A percentile compares a stretch with the other conserved stretches of the same genome.
phyloP scores from a whole-genome alignment of 2,113 vertebrate genomes.

The Lates calcarifer region DNA sequence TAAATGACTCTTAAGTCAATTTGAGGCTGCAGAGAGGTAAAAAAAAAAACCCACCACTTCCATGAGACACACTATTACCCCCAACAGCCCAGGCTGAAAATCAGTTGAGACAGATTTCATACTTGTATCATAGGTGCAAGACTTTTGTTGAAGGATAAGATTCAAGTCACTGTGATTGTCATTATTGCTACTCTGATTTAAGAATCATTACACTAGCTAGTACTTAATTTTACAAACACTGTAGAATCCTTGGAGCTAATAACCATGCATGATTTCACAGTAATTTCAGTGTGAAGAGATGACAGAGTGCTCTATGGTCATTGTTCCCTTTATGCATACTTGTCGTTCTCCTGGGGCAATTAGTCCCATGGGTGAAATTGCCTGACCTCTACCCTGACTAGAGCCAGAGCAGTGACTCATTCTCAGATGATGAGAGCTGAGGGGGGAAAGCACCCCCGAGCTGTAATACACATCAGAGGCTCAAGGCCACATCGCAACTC shows the following conservation, averaged over 20 bases:
- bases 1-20: neutral
- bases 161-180: neutral
- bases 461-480: conserved; percentile 71
- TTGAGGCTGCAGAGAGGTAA: neutral
- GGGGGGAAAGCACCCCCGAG: conserved; percentile 53
- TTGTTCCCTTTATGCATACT: conserved; percentile 49
- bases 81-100: neutral
- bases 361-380: conserved; percentile 67
- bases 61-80: neutral
- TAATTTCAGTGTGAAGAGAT: conserved; percentile 57
- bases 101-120: conserved; percentile 4
- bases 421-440: conserved; percentile 57
- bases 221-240: conserved; percentile 18
- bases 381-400: conserved; percentile 57
- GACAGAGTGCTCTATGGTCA: conserved; percentile 47
- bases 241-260: conserved; percentile 51
- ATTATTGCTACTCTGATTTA: conserved; percentile 1
- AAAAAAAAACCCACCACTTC: neutral
- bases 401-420: conserved; percentile 71
- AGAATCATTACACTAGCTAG: conserved; percentile 24
- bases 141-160: neutral
- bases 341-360: conserved; percentile 60
- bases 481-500: conserved; percentile 49
- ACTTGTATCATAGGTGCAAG: neutral
- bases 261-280: conserved; percentile 44